Conservation (phyloP, 2,888 invertebrate species). For the Hirtodrosophila duncani region DNA sequence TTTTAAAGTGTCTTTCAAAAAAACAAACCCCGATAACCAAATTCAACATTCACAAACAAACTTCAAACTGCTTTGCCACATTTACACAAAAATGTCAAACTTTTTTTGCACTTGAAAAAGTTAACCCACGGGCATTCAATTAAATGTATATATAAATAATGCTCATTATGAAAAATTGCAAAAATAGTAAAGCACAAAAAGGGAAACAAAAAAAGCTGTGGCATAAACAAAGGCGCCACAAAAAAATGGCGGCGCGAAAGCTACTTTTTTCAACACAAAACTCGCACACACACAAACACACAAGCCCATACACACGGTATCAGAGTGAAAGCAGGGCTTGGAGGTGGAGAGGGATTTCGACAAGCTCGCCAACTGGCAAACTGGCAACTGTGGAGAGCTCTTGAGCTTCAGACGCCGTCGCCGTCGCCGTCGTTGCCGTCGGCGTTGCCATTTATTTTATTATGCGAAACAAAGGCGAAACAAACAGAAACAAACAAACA, state of each 20-base stretch:
- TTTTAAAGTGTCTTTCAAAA: slow-evolving; percentile 26
- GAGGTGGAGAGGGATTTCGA: slow-evolving; percentile 18
- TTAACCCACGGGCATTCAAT: slow-evolving; percentile 40
- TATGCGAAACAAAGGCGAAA: slow-evolving; percentile 59
- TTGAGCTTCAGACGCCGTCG: slow-evolving; percentile 48
- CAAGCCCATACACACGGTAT: neutral
- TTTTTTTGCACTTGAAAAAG: slow-evolving; percentile 74
- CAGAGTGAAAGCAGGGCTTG: slow-evolving; percentile 1
- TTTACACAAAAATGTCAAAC: slow-evolving; percentile 73
- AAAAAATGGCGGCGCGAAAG: slow-evolving; percentile 78
- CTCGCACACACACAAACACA: slow-evolving; percentile 19
- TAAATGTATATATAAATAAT: slow-evolving; percentile 43
- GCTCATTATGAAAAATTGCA: slow-evolving; percentile 72
- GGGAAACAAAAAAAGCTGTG: slow-evolving; percentile 47
- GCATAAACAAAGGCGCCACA: slow-evolving; percentile 72
- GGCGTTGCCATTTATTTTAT: slow-evolving; percentile 72
- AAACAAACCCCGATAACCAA: slow-evolving; percentile 29
- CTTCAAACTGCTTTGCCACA: slow-evolving; percentile 62
- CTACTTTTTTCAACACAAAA: slow-evolving; percentile 62
- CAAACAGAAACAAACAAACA: slow-evolving; percentile 33
- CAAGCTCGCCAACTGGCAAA: slow-evolving; percentile 30
- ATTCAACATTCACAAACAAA: slow-evolving; percentile 10
- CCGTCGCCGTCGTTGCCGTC: slow-evolving; percentile 43
- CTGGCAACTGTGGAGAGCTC: slow-evolving; percentile 64
- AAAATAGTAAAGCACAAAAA: slow-evolving; percentile 36